phyloP scores from a whole-genome alignment of 2,888 invertebrate species.

The Thalpophila matura region DNA sequence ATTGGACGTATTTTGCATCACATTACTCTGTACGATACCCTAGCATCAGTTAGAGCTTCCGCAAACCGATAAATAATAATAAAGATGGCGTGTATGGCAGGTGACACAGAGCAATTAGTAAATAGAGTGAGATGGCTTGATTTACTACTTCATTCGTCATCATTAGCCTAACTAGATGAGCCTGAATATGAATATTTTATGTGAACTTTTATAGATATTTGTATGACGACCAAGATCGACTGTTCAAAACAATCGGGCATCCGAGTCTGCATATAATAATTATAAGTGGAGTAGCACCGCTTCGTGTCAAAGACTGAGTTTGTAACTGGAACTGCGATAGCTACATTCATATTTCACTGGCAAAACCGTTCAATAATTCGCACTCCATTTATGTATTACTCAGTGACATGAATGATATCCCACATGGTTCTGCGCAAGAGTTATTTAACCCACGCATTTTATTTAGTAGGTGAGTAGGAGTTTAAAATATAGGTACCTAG shows the following conservation, averaged over 20 bases:
- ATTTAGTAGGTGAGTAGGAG: not conserved
- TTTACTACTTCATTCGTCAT: not conserved
- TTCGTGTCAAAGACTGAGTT: too few species aligned
- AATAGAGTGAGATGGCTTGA: not conserved
- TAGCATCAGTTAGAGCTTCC: conserved; percentile 51
- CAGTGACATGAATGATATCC: not conserved
- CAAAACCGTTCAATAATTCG: too few species aligned
- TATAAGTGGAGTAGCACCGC: too few species aligned
- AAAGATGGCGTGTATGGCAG: conserved; percentile 25
- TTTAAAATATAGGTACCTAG: not conserved
- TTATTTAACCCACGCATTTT: not conserved
- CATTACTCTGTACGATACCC: conserved; percentile 49
- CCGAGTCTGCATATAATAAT: too few species aligned
- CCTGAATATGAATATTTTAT: too few species aligned
- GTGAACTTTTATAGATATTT: too few species aligned
- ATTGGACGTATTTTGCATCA: conserved; percentile 49
- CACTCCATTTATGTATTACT: conserved; percentile 10
- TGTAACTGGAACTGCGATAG: too few species aligned
- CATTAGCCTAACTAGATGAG: too few species aligned
- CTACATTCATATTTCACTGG: too few species aligned
- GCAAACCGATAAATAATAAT: conserved; percentile 42
- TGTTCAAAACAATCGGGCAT: too few species aligned
- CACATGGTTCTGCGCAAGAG: not conserved
- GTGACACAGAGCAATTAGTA: not conserved
- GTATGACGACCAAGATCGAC: too few species aligned